phyloP scores from a whole-genome alignment of 2,888 invertebrate species.

The Acanthosepion lycidas region DNA sequence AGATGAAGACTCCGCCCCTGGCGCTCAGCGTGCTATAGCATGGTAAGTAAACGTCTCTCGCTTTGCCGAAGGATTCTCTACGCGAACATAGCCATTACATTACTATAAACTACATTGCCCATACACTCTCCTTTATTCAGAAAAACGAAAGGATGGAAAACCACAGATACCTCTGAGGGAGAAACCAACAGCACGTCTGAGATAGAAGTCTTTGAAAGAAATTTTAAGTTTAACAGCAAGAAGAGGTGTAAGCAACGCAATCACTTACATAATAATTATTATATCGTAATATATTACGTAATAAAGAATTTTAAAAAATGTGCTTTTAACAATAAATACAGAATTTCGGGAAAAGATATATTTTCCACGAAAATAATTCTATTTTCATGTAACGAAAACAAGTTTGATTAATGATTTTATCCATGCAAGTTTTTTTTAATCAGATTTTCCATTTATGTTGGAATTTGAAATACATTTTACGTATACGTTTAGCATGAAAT shows the following conservation, averaged over 20 bases:
- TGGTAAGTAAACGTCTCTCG: constrained; percentile 43
- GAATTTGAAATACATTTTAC: no score
- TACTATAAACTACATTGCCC: constrained; percentile 25
- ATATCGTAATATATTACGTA: background rate
- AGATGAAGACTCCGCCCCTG: constrained; percentile 42
- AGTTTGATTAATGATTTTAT: no score
- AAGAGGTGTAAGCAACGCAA: background rate
- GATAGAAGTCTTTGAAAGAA: constrained; percentile 34
- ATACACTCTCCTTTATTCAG: background rate
- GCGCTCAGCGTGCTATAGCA: constrained; percentile 40
- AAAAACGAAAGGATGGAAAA: background rate
- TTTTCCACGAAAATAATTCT: no score
- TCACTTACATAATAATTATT: background rate
- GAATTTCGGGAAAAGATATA: background rate
- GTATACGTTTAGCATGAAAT: no score
- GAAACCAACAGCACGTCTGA: background rate
- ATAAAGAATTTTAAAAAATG: background rate
- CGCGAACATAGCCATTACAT: constrained; percentile 39
- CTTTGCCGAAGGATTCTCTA: constrained; percentile 41
- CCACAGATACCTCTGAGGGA: constrained; percentile 36
- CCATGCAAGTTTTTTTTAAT: no score
- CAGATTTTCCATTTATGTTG: background rate
- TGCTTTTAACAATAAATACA: background rate
- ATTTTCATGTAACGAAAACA: no score
- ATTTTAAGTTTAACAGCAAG: background rate